Conservation (phyloP, 2,113 vertebrate genomes). For the Rallus limicola region DNA sequence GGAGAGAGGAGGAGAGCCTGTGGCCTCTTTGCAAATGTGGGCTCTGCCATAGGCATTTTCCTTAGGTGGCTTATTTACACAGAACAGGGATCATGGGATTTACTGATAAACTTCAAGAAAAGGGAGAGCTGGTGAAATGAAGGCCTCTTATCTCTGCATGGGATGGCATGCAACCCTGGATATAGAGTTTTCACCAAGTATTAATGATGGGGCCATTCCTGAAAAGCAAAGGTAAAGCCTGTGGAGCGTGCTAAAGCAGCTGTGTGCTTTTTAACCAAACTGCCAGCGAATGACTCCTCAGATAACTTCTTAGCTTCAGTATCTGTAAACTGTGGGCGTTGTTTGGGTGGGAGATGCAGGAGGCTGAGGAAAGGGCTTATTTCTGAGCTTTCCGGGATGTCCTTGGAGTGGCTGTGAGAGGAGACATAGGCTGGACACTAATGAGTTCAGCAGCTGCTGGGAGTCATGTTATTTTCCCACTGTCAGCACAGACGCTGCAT, state of each 20-base stretch:
- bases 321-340: neutral
- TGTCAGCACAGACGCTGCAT: neutral
- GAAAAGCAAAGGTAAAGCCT: conserved; percentile 6
- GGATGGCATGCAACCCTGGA: neutral
- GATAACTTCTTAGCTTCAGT: neutral
- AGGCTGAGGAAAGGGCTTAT: neutral
- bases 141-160: neutral
- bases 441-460: conserved; percentile 48
- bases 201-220: neutral
- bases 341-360: neutral
- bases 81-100: neutral
- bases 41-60: neutral
- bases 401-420: neutral
- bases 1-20: neutral
- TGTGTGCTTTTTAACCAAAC: neutral
- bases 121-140: conserved; percentile 8
- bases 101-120: conserved; percentile 3
- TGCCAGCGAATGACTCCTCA: neutral
- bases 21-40: neutral
- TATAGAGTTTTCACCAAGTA: conserved; percentile 39
- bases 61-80: neutral
- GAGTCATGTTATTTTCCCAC: neutral
- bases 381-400: conserved; percentile 38
- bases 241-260: neutral
- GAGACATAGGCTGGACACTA: neutral